These are phyloP conservation scores for Anagyrus pseudococci DNA, from an alignment of 2,888 invertebrate genomes.

Conservation along the genomic window DNA sequence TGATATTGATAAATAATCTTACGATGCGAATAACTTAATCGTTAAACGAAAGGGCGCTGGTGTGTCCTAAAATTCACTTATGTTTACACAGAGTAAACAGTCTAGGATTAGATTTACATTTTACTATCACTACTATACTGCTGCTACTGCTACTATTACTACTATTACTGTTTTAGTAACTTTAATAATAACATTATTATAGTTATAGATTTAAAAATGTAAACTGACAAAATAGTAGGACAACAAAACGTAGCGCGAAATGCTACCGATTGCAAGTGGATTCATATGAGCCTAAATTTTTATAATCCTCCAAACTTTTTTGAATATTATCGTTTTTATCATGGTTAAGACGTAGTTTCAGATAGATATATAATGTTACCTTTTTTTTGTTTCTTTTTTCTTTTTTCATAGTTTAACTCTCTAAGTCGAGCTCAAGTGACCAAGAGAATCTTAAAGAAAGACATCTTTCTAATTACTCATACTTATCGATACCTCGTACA, in stretches of 20 bases:
- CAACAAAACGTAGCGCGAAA: conserved; percentile 18
- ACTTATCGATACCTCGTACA: conserved; percentile 3
- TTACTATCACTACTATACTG: conserved; percentile 21
- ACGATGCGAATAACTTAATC: conserved; percentile 10
- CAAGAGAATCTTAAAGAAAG: conserved; percentile 14
- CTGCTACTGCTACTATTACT: conserved; percentile 2
- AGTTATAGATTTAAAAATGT: conserved; percentile 31
- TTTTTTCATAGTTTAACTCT: conserved; percentile 19
- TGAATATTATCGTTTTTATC: conserved; percentile 29
- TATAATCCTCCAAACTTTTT: conserved; percentile 32
- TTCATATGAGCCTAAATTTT: conserved; percentile 27
- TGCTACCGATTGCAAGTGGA: conserved; percentile 19
- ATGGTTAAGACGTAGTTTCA: conserved; percentile 20
- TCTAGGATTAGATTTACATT: conserved; percentile 24
- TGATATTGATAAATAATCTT: conserved; percentile 1
- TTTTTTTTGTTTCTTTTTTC: conserved; percentile 25
- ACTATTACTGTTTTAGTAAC: conserved; percentile 18
- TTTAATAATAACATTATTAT: conserved; percentile 29
- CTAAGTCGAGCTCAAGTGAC: conserved; percentile 12
- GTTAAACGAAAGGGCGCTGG: no score
- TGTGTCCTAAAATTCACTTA: conserved; percentile 27
- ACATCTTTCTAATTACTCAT: conserved; percentile 6
- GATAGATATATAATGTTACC: conserved; percentile 17
- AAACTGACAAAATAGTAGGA: conserved; percentile 26
- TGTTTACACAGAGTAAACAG: conserved; percentile 23